Evolutionary conservation across 92 coral and sea anemone species (phyloP).

Genomic region (Porites divaricata): DNA sequence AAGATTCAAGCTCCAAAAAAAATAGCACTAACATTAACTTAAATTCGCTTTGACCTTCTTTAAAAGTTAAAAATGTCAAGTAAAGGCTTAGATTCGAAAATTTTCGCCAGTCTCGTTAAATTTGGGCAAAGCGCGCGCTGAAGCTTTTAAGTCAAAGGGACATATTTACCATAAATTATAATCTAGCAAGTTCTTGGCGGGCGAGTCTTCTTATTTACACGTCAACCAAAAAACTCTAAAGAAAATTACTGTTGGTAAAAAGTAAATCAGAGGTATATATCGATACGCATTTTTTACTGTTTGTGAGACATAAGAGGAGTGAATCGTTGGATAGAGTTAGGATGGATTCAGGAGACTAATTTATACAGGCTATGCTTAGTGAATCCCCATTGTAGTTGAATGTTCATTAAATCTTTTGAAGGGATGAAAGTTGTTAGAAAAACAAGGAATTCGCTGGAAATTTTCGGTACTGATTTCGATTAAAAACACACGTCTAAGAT

Average conservation of each 20-base stretch:
- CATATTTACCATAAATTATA: conserved; percentile 25
- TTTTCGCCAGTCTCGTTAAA: neutral
- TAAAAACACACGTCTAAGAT: neutral
- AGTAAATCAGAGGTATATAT: neutral
- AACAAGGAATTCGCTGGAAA: neutral
- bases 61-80: neutral
- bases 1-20: neutral
- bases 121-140: neutral
- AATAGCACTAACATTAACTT: neutral
- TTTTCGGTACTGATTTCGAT: neutral
- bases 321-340: neutral
- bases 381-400: conserved; percentile 40
- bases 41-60: neutral
- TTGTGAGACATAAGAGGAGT: neutral
- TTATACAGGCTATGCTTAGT: conserved; percentile 26
- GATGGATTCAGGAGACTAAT: neutral
- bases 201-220: neutral
- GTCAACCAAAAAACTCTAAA: neutral
- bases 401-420: neutral
- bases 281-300: neutral
- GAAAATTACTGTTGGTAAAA: neutral
- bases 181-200: conserved; percentile 28
- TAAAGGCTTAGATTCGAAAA: neutral
- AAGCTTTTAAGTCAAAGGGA: neutral
- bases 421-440: neutral